Evolutionary conservation across 1,140 invertebrate genomes (phyloP).

Genomic region (Lutraria rhynchaena): DNA sequence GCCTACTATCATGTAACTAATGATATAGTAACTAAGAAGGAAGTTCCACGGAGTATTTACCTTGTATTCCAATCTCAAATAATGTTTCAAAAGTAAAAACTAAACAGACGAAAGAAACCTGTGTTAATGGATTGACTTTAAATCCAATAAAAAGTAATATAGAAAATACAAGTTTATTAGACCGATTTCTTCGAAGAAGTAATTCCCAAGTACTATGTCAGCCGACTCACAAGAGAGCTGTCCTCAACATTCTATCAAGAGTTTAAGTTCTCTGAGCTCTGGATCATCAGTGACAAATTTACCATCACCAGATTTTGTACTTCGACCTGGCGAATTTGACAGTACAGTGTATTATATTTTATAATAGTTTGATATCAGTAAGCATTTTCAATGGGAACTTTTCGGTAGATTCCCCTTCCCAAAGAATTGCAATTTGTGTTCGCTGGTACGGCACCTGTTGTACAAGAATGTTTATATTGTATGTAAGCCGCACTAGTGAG

Average conservation of each 20-base stretch:
- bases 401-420: too few relatives aligned
- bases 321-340: conserved; percentile 88
- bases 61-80: conserved; percentile 15
- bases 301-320: conserved; percentile 76
- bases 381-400: too few relatives aligned
- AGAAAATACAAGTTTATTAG: conserved; percentile 10
- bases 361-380: too few relatives aligned
- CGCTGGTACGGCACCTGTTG: too few relatives aligned
- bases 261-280: conserved; percentile 50
- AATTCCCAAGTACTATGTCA: neutral
- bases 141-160: too few relatives aligned
- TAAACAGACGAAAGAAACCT: too few relatives aligned
- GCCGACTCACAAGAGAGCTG: conserved; percentile 47
- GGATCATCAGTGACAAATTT: conserved; percentile 1
- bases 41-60: conserved; percentile 28
- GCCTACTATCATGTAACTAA: neutral
- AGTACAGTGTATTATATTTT: too few relatives aligned
- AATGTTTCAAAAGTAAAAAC: too few relatives aligned
- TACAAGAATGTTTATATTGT: too few relatives aligned
- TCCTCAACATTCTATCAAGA: conserved; percentile 45
- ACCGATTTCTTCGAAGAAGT: neutral
- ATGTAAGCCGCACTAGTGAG: too few relatives aligned
- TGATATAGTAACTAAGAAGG: conserved; percentile 41
- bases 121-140: too few relatives aligned
- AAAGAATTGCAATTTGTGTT: too few relatives aligned